Evolutionary conservation across 37 sponge, comb jelly and placozoan species (phyloP).

Genomic region (Halisarca cf. caerulea): DNA sequence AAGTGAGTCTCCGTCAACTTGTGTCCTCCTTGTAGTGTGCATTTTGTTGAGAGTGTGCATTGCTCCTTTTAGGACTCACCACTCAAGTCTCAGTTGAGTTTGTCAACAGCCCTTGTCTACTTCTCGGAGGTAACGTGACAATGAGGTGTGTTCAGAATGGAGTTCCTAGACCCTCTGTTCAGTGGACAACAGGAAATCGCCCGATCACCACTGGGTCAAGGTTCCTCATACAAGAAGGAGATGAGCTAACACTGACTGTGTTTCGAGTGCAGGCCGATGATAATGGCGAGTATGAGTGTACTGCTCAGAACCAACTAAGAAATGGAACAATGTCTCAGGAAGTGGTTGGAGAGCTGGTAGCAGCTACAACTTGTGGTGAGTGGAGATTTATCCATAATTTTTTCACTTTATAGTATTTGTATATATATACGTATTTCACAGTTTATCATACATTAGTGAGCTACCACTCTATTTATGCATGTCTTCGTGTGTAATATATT

Average conservation of each 20-base stretch:
- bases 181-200: background rate
- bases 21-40: background rate
- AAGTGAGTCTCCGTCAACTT: background rate
- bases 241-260: background rate
- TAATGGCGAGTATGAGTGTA: background rate
- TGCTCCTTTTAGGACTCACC: background rate
- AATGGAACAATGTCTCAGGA: background rate
- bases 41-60: background rate
- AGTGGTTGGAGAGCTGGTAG: too few species aligned
- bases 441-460: too few species aligned
- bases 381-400: too few species aligned
- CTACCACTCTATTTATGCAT: too few species aligned
- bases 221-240: background rate
- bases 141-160: conserved; percentile 39
- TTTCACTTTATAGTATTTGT: background rate
- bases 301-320: background rate
- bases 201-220: background rate
- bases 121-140: background rate
- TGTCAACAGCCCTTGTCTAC: background rate
- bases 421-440: background rate
- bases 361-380: too few species aligned
- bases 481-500: too few species aligned
- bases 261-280: background rate
- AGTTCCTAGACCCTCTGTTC: conserved; percentile 29
- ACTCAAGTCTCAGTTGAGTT: background rate